Conservation (phyloP, 2,797 vertebrate species). For the Caiman crocodilus region DNA sequence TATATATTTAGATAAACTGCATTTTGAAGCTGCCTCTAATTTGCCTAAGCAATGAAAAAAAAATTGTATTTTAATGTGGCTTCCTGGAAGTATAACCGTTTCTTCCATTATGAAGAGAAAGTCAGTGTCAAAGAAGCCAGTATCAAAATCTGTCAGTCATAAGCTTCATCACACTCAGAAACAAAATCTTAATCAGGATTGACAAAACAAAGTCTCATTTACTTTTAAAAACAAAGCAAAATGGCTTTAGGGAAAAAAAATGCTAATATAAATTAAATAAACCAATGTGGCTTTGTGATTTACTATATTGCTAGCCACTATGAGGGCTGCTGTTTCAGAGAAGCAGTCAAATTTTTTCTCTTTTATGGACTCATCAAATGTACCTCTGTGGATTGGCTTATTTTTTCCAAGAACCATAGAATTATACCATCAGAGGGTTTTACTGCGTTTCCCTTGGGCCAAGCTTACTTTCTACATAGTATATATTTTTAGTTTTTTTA, state of each 20-base stretch:
- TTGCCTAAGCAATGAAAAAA: not conserved
- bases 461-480: not conserved
- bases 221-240: not conserved
- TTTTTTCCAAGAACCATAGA: not conserved
- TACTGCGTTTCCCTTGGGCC: not conserved
- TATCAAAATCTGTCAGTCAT: not conserved
- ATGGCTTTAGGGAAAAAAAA: not conserved
- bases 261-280: not conserved
- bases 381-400: not conserved
- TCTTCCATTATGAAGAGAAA: not conserved
- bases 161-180: not conserved
- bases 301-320: not conserved
- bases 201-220: not conserved
- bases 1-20: not conserved
- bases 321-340: not conserved
- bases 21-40: not conserved
- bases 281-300: no score
- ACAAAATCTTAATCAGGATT: not conserved
- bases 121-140: not conserved
- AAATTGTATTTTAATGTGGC: not conserved
- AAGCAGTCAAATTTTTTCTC: not conserved
- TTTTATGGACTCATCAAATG: not conserved
- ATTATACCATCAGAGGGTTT: not conserved
- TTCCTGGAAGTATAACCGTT: not conserved
- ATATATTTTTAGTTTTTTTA: not conserved